phyloP scores from a whole-genome alignment of 2,113 vertebrate species.

The Chinchilla lanigera region DNA sequence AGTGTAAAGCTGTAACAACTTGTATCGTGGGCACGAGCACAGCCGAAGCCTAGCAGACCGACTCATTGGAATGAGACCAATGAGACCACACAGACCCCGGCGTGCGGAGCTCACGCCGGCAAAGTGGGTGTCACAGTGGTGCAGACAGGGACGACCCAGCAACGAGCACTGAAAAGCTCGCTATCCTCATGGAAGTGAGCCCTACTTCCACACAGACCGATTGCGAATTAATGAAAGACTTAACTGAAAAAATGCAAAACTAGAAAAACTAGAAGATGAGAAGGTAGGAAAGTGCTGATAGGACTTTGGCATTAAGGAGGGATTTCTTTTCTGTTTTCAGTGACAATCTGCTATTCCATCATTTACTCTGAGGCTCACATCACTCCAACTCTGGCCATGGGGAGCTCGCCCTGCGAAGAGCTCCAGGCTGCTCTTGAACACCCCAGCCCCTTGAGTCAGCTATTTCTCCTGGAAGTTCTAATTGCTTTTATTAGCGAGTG shows the following conservation, averaged over 20 bases:
- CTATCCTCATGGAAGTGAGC: not conserved
- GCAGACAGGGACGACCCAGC: not conserved
- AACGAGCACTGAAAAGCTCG: not conserved
- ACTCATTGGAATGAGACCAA: no score
- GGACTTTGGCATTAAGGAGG: not conserved
- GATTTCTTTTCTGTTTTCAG: slow-evolving; percentile 4
- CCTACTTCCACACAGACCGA: not conserved
- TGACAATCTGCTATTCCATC: not conserved
- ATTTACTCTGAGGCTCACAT: not conserved
- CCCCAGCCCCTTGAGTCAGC: not conserved
- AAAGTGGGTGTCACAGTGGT: not conserved
- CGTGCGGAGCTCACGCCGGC: not conserved
- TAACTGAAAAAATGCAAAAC: not conserved
- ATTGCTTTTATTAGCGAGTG: not conserved
- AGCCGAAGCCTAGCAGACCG: not conserved
- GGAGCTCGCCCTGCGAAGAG: not conserved
- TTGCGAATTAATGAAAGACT: not conserved
- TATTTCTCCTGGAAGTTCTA: not conserved
- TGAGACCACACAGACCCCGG: no score
- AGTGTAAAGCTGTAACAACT: not conserved
- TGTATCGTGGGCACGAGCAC: not conserved
- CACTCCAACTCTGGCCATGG: not conserved
- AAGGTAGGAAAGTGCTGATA: not conserved
- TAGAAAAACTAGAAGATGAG: not conserved
- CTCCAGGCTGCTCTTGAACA: not conserved